Percentiles rank a stretch among this genome's conserved stretches.
These are phyloP conservation scores for human DNA, from an alignment of 2,113 vertebrate species.

Conservation along the genomic window DNA sequence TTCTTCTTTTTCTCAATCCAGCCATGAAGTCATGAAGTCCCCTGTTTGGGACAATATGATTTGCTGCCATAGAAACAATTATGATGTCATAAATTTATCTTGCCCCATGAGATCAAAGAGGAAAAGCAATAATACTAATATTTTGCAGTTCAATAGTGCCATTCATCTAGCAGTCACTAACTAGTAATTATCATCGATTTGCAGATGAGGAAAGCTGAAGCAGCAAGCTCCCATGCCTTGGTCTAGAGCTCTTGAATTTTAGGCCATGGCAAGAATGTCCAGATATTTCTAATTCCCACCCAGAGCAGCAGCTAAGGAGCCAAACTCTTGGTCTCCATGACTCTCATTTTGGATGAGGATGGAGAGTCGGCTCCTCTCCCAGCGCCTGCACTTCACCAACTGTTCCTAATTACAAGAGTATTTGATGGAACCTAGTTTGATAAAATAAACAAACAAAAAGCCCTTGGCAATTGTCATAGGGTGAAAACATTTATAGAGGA, in stretches of 20 bases:
- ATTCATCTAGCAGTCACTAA: not conserved
- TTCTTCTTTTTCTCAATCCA: constrained; percentile 81
- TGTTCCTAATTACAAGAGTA: constrained; percentile 53
- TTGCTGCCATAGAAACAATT: constrained; percentile 84
- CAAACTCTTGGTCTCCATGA: constrained; percentile 11
- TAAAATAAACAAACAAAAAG: constrained; percentile 57
- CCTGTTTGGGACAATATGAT: constrained; percentile 85
- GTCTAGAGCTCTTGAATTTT: constrained; percentile 1
- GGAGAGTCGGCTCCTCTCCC: not conserved
- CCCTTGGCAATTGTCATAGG: constrained; percentile 27
- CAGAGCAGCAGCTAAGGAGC: not conserved
- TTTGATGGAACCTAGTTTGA: constrained; percentile 44
- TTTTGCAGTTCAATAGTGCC: constrained; percentile 45
- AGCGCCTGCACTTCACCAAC: constrained; percentile 29
- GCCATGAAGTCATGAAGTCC: constrained; percentile 85
- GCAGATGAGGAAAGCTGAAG: not conserved
- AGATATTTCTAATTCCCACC: not conserved
- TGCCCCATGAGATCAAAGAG: constrained; percentile 70
- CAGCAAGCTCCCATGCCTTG: not conserved
- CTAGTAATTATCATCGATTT: not conserved
- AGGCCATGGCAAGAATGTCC: not conserved
- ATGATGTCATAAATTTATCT: constrained; percentile 81
- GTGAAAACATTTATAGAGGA: not conserved
- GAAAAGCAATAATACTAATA: constrained; percentile 70
- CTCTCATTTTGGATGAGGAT: constrained; percentile 5